Evolutionary conservation across 2,113 vertebrate genomes (phyloP).

Genomic region (Phyllostomus hastatus): DNA sequence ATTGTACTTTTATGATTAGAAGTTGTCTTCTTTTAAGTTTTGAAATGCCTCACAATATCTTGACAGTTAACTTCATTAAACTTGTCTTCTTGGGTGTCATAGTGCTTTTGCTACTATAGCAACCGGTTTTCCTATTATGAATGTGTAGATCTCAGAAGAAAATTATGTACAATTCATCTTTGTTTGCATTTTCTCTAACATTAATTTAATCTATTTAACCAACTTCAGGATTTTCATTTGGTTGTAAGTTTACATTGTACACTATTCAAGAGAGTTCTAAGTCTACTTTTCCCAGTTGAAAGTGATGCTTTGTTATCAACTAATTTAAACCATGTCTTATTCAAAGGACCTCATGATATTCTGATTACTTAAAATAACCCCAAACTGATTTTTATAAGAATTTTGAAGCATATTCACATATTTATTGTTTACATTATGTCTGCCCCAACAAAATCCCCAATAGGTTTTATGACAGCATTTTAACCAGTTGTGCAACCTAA

Average conservation of each 20-base stretch:
- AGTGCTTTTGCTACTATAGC: constrained; percentile 9
- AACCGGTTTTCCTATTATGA: background rate
- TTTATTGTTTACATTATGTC: background rate
- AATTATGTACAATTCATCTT: background rate
- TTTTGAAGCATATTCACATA: background rate
- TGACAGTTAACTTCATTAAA: constrained; percentile 17
- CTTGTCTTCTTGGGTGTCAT: background rate
- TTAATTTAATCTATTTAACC: background rate
- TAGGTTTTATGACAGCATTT: background rate
- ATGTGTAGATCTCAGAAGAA: background rate
- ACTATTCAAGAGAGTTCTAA: background rate
- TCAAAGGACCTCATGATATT: background rate
- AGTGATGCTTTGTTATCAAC: background rate
- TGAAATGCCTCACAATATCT: background rate
- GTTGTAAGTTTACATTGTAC: background rate
- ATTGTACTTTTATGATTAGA: background rate
- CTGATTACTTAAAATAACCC: background rate
- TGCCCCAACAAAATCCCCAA: background rate
- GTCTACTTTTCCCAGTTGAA: background rate
- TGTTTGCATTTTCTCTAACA: background rate
- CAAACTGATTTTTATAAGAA: background rate
- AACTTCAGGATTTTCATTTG: background rate
- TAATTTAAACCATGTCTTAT: background rate
- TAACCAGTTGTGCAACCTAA: background rate
- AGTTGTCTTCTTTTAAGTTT: background rate